A percentile compares a stretch with the other conserved stretches of the same genome.
Conservation (phyloP, 2,888 invertebrate species). For the Spodoptera exigua region DNA sequence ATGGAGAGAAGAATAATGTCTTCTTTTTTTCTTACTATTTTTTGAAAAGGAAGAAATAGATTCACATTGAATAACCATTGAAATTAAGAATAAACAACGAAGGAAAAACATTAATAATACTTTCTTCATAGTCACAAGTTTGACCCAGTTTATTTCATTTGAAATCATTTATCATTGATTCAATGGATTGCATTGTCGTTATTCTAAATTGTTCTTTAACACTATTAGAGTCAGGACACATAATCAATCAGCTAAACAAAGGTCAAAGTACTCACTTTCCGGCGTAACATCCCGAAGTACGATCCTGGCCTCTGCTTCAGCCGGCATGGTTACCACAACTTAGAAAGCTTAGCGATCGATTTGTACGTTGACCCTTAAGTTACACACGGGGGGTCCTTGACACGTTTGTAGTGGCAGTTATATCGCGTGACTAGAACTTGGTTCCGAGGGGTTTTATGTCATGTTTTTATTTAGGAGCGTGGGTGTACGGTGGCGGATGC, state of each 20-base stretch:
- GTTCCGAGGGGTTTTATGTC: conserved; percentile 56
- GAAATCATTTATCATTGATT: conserved; percentile 36
- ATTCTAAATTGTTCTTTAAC: conserved; percentile 11
- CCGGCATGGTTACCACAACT: conserved; percentile 76
- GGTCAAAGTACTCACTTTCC: conserved; percentile 75
- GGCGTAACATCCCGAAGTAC: conserved; percentile 82
- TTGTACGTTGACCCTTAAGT: conserved; percentile 24
- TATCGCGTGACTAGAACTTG: conserved; percentile 40
- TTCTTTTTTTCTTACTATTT: no score
- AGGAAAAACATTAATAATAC: no score
- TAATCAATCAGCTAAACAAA: conserved; percentile 14
- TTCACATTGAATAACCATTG: no score
- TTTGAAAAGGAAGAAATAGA: no score
- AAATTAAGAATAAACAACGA: no score
- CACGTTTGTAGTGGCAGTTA: conserved; percentile 24
- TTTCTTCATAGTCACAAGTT: conserved; percentile 3
- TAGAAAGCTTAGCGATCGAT: conserved; percentile 47
- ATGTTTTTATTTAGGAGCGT: conserved; percentile 55
- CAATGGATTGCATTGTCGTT: conserved; percentile 9
- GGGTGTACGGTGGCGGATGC: conserved; percentile 35
- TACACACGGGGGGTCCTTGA: conserved; percentile 31
- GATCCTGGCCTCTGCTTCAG: conserved; percentile 75
- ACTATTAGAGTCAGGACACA: not conserved
- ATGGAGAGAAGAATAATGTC: no score
- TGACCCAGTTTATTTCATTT: conserved; percentile 19